Evolutionary conservation across 2,113 vertebrate species (phyloP).

Genomic region (Amazona guildingii): DNA sequence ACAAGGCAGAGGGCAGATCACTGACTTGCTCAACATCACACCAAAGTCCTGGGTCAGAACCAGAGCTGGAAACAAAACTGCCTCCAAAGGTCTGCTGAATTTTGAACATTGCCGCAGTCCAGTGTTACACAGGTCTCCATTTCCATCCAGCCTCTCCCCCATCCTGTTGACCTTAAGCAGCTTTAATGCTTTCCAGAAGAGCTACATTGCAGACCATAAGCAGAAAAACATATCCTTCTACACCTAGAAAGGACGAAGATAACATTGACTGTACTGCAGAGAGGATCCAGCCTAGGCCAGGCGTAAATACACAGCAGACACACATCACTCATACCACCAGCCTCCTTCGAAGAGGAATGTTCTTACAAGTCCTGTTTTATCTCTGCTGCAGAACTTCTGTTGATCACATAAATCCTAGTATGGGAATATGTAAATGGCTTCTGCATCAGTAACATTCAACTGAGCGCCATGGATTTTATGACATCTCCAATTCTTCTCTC

Average conservation of each 20-base stretch:
- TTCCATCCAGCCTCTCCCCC: not conserved
- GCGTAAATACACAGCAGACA: not conserved
- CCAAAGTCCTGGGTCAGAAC: not conserved
- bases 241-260: not conserved
- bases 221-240: not conserved
- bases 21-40: not conserved
- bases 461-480: not conserved
- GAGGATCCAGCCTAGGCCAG: not conserved
- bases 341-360: not conserved
- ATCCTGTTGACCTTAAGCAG: not conserved
- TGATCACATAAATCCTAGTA: not conserved
- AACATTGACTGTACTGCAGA: not conserved
- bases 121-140: not conserved
- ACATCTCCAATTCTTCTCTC: not conserved
- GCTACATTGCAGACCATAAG: not conserved
- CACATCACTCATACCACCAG: not conserved
- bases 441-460: not conserved
- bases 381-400: not conserved
- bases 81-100: not conserved
- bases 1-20: not conserved
- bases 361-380: not conserved
- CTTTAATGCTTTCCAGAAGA: not conserved
- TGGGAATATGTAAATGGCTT: not conserved
- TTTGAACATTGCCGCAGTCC: not conserved
- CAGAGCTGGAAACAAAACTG: not conserved